Conservation (phyloP, 2,888 invertebrate species). For the Zele albiditarsus region DNA sequence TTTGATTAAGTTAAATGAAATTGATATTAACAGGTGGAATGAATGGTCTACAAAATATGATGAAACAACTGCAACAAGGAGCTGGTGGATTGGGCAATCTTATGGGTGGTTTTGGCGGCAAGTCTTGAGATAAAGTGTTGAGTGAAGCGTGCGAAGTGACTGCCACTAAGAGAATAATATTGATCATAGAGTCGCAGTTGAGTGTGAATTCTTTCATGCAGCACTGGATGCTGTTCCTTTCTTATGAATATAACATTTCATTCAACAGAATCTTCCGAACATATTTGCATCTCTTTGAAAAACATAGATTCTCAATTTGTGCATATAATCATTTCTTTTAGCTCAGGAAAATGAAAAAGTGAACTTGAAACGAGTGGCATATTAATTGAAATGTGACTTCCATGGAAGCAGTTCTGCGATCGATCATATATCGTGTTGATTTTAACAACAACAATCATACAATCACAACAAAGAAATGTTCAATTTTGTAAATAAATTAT, state of each 20-base stretch:
- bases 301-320: background rate
- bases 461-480: conserved; percentile 26
- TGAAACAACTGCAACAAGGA: conserved; percentile 90
- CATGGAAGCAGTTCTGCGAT: background rate
- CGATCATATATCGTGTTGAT: background rate
- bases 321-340: background rate
- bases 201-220: background rate
- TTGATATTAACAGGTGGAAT: conserved; percentile 84
- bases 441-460: background rate
- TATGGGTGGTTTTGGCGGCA: conserved; percentile 77
- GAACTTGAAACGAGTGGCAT: background rate
- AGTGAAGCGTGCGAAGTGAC: background rate
- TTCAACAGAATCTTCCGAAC: conserved; percentile 4
- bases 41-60: conserved; percentile 97
- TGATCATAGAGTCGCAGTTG: conserved; percentile 2
- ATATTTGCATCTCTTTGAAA: background rate
- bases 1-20: background rate
- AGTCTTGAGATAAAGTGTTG: conserved; percentile 65
- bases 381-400: background rate
- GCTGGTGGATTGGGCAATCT: conserved; percentile 76
- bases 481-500: conserved; percentile 53
- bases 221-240: background rate
- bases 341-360: background rate
- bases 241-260: background rate
- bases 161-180: conserved; percentile 8